phyloP scores from a whole-genome alignment of 1,140 invertebrate genomes.

The Schlechtendalia chinensis region DNA sequence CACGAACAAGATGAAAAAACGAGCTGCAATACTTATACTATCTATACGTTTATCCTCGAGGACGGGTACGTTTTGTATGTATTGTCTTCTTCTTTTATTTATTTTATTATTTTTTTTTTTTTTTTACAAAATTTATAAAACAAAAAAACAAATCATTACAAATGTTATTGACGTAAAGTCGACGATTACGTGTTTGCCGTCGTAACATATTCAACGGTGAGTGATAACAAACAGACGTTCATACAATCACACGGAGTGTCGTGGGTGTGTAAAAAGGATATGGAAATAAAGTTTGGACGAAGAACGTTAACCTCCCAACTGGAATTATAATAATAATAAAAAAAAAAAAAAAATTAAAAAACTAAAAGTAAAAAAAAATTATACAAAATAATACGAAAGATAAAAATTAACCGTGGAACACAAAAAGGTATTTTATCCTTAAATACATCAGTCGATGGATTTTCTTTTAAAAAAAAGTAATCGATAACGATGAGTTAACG shows the following conservation, averaged over 20 bases:
- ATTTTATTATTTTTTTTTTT: neutral
- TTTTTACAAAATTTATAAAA: conserved; percentile 3
- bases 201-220: too few species aligned
- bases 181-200: too few species aligned
- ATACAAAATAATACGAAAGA: neutral
- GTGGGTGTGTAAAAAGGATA: conserved; percentile 1
- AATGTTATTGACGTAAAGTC: neutral
- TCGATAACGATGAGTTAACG: conserved; percentile 36
- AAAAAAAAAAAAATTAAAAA: conserved; percentile 11
- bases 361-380: conserved; percentile 11
- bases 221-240: too few species aligned
- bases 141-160: neutral
- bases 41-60: conserved; percentile 24
- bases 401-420: conserved; percentile 37
- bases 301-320: neutral
- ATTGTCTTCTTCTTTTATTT: conserved; percentile 14
- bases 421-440: conserved; percentile 47
- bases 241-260: neutral
- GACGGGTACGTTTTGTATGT: conserved; percentile 38
- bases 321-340: neutral
- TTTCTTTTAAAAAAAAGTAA: conserved; percentile 13
- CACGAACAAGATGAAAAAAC: neutral
- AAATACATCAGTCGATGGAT: conserved; percentile 48
- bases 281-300: conserved; percentile 18
- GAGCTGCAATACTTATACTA: conserved; percentile 9